Evolutionary conservation across 53 echinoderm and acorn worm genomes (phyloP), one percentile per base, ranked within the genome.

Genomic region (Stichopus horrens): DNA sequence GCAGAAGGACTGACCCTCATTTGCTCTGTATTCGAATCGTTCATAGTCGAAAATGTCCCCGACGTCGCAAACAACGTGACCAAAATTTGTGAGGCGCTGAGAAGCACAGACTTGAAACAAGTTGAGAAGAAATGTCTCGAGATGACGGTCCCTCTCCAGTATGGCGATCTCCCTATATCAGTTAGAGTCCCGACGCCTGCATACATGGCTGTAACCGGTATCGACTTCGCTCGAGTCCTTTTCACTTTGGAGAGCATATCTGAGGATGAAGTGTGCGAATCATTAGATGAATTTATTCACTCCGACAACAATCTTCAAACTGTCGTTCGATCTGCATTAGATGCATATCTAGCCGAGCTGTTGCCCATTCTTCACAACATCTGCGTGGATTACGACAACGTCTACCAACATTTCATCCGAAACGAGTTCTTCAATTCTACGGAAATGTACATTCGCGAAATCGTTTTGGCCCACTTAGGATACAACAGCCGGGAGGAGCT

Each of bases 301-400:
- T 85, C 67, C 21, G 13, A 67, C 7, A 85, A 67, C 18, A 76
- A 76, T 51, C 85, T 85, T 6, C 85, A 67, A 51, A 51, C 85
- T 52, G 37, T 85, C 0, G 6, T 67, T 85, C 65, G 67, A 18
- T 37, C 66, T 11, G 66, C 63, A 4, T 4, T 85, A 7, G 68
- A 85, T 52, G 67, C 51, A 10, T 85, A 37, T 18, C 6, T 85
- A 6, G 68, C 85, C 6, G 85, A 85, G 52, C 4, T 85, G 7
- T 52, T 85, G 7, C 85, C 85, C 5, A 67, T 67, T 0, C 23
- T 51, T 3, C 21, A 66, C 52, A 52, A 67, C 10, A 67, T 85
- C 58, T 85, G 85, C n/a, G 65, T 66, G 16, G 85, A 85, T 52
- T 85, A 85, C 53, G 59, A 63, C 8, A 13, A 21, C 4, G 59